Evolutionary conservation across 2,888 invertebrate genomes (phyloP), one percentile per base, ranked within the genome.

Genomic region (Catocala nupta): DNA sequence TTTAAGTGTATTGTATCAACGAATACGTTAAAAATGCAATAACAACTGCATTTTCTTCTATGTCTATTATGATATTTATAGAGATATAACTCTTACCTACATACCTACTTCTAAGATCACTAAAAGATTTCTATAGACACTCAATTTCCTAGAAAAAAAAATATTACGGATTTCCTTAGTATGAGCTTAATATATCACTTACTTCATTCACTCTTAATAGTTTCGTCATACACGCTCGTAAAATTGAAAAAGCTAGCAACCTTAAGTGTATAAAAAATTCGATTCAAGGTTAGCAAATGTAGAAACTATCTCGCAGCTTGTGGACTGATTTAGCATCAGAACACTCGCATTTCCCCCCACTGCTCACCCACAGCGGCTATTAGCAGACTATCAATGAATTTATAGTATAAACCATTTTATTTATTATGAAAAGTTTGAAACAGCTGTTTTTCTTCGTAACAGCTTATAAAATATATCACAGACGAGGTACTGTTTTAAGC

Each of bases 331-430:
- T 70, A 73, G 63, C 55, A 36, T 12, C 43, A 42, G 60, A 52
- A 16, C 39, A 42, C 47, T 52, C 25, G 55, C 55, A 59, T 51
- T 60, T 60, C 33, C 44, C 59, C n/a, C 25, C 25, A 25, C 25
- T 25, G 25, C 25, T 45, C 36, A 47, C 48, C 45, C 59, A 39
- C 47, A 44, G 59, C 43, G 53, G 44, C 51, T 25, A 48, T 50
- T 12, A 12, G 36, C 52, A 33, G 36, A 43, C 43, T 16, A 65
- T 77, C 73, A 77, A 77, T 77, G 70, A 74, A 63, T 76, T 59
- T 42, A 51, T 58, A 51, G 60, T 56, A 53, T 39, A 39, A 39
- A 39, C 6, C 36, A 39, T 39, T 39, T 39, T 39, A 39, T 39
- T 39, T 39, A 57, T 39, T 25, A 39, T n/a, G 45, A 62, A 57